Percentiles rank a stretch among this genome's conserved stretches.
These are phyloP conservation scores for Aspidiotus rigidus DNA, from an alignment of 2,888 invertebrate species.

Conservation along the genomic window DNA sequence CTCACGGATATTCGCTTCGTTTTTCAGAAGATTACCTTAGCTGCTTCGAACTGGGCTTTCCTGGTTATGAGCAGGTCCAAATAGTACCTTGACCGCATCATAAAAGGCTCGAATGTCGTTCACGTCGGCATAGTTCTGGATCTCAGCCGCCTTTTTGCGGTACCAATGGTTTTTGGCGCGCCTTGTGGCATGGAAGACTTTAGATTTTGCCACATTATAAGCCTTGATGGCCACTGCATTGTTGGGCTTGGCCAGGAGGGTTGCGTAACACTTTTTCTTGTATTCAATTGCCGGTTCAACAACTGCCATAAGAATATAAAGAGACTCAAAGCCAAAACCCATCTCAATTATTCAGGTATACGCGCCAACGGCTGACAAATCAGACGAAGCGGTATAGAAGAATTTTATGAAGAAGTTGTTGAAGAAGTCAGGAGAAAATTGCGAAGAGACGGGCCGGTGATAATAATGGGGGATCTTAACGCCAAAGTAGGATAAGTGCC, in stretches of 20 bases:
- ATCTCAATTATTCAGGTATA: too few species aligned
- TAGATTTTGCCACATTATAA: not conserved
- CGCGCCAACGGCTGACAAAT: too few species aligned
- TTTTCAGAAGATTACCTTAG: not conserved
- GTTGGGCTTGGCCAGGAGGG: not conserved
- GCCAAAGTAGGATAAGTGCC: too few species aligned
- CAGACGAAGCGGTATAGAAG: too few species aligned
- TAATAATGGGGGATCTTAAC: too few species aligned
- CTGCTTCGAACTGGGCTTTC: not conserved
- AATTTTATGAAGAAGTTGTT: too few species aligned
- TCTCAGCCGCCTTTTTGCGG: not conserved
- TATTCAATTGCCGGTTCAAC: not conserved
- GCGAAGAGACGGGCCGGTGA: too few species aligned
- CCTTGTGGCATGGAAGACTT: not conserved
- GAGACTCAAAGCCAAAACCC: too few species aligned
- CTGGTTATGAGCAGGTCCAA: not conserved
- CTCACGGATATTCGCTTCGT: not conserved
- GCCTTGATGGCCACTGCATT: not conserved
- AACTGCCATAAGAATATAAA: not conserved
- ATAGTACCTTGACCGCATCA: not conserved
- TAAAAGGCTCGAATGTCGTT: not conserved
- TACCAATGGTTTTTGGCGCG: not conserved
- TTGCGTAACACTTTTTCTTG: not conserved
- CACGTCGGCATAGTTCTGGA: not conserved
- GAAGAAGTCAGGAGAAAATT: too few species aligned